Conservation (phyloP, 2,113 vertebrate genomes). For the Corydoras sp. region DNA sequence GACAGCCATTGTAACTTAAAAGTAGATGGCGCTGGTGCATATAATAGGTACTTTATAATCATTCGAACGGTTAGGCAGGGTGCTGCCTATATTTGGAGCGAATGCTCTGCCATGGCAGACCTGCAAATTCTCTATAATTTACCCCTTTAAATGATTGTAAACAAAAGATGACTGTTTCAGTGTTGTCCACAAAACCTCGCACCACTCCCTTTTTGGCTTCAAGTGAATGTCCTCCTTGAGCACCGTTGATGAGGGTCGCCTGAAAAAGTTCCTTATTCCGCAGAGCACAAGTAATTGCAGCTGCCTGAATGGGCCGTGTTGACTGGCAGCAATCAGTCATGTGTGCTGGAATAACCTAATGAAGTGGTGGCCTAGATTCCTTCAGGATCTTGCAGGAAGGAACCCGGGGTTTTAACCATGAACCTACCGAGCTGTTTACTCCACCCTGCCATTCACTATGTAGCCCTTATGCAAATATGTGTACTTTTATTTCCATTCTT, state of each 20-base stretch:
- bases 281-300: constrained; percentile 72
- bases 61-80: too few species aligned
- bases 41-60: too few species aligned
- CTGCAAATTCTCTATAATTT: constrained; percentile 45
- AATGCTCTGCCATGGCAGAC: constrained; percentile 20
- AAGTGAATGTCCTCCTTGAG: constrained; percentile 89
- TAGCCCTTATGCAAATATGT: constrained; percentile 38
- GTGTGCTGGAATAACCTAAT: constrained; percentile 64
- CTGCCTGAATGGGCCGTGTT: constrained; percentile 71
- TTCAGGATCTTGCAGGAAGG: constrained; percentile 37
- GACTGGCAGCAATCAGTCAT: constrained; percentile 94
- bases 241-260: constrained; percentile 72
- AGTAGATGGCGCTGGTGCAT: too few species aligned
- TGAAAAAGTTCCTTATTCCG: constrained; percentile 78
- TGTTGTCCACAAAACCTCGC: constrained; percentile 76
- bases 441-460: constrained; percentile 44
- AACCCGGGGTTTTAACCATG: constrained; percentile 33
- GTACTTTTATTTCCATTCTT: constrained; percentile 4
- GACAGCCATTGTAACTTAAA: too few species aligned
- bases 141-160: constrained; percentile 66
- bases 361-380: constrained; percentile 61
- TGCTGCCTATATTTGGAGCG: not conserved
- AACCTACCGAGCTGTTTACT: constrained; percentile 58
- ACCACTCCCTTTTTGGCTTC: constrained; percentile 79
- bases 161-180: constrained; percentile 87